Evolutionary conservation across 1,140 invertebrate genomes (phyloP), one percentile per base, ranked within the genome.

Genomic region (Hyles vespertilio): DNA sequence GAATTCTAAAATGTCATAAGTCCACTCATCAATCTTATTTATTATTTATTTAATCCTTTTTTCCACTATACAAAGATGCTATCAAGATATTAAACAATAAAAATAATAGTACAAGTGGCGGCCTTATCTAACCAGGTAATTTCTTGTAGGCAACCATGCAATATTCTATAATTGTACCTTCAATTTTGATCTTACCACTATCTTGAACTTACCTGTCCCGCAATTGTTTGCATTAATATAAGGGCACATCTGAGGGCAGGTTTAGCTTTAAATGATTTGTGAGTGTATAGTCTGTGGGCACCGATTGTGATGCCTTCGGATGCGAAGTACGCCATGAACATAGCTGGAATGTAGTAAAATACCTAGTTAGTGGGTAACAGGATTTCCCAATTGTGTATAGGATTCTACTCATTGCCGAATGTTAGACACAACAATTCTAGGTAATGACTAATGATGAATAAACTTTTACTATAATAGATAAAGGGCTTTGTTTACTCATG

Each of bases 191-290:
- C 48, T 0, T 12, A 2, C 48, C 12, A 36, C 3, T 10, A 2
- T 36, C 10, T 9, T 0, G 3, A 10, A 54, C 54, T 85, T 77
- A 91, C 91, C 84, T 92, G 91, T 61, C 91, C 91, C 47, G 91
- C 86, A 6, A 90, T 67, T 1, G 91, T 91, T 58, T 91, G 90
- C 9, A 87, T 58, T 3, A 90, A 12, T 10, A 92, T 51, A 2
- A 92, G 61, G 10, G 79, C 54, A 0, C 84, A 66, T 67, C 84
- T 85, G 1, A 92, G 60, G 3, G 74, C 51, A 6, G 79, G 80
- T n/a, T 59, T 84, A 3, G 86, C 89, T 73, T 92, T 92, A 72
- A 90, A 92, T 0, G 87, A 77, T 66, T 82, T 91, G 67, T 93
- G 92, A 1, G 91, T 79, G 59, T 83, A 92, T 5, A 89, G 63